Evolutionary conservation across 2,797 vertebrate genomes (phyloP).

Genomic region (Acipenser ruthenus): DNA sequence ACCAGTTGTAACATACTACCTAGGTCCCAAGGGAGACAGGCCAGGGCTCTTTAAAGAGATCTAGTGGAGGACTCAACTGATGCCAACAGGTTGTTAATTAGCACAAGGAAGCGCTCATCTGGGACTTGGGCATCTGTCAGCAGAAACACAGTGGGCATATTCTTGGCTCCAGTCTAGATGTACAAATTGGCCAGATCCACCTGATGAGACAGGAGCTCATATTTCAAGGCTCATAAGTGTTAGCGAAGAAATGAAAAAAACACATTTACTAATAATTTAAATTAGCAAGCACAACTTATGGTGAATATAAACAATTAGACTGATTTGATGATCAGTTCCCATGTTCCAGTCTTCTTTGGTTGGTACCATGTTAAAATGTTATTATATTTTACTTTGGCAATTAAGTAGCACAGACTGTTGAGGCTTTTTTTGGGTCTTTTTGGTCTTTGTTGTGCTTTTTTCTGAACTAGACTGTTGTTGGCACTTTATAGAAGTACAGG

Average conservation of each 20-base stretch:
- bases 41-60: no score
- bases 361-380: no score
- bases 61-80: slow-evolving; percentile 58
- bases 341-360: no score
- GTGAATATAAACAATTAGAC: no score
- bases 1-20: no score
- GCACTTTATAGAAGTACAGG: slow-evolving; percentile 23
- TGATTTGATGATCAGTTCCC: no score
- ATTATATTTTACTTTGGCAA: no score
- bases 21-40: no score
- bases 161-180: slow-evolving; percentile 71
- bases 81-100: slow-evolving; percentile 84
- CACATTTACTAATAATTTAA: not conserved
- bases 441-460: no score
- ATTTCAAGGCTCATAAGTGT: not conserved
- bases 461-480: no score
- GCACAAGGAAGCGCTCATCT: slow-evolving; percentile 75
- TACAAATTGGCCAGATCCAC: slow-evolving; percentile 72
- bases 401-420: no score
- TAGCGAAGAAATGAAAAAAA: slow-evolving; percentile 17
- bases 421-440: no score
- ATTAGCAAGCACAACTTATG: not conserved
- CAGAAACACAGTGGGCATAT: slow-evolving; percentile 73
- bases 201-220: slow-evolving; percentile 27
- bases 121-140: slow-evolving; percentile 87